These are phyloP conservation scores for Lepidochitona cinerea DNA, from an alignment of 2,888 invertebrate species.

Conservation along the genomic window DNA sequence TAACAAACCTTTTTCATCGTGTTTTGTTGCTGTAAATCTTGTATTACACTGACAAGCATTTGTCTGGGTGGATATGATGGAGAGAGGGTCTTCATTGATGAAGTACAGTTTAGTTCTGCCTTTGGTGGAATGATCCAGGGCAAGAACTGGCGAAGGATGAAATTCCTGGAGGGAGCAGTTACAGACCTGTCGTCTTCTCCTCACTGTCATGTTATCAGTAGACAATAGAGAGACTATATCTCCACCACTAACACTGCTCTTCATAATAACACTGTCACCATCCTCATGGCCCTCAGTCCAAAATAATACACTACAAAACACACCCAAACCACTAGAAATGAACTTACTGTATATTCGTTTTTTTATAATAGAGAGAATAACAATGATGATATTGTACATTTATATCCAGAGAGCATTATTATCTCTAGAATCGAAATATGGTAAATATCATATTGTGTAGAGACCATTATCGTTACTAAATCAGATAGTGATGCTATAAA, in stretches of 20 bases:
- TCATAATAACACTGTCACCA: slow-evolving; percentile 27
- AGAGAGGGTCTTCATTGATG: slow-evolving; percentile 34
- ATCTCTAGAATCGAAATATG: no score
- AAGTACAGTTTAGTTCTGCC: slow-evolving; percentile 47
- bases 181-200: slow-evolving; percentile 70
- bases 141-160: slow-evolving; percentile 78
- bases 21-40: slow-evolving; percentile 17
- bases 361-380: no score
- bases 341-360: no score
- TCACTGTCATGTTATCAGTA: background rate
- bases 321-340: no score
- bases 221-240: slow-evolving; percentile 22
- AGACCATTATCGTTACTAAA: no score
- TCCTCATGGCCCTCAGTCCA: slow-evolving; percentile 48
- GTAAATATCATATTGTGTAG: no score
- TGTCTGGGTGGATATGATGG: slow-evolving; percentile 48
- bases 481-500: no score
- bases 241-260: slow-evolving; percentile 21
- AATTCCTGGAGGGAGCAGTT: slow-evolving; percentile 78
- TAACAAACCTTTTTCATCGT: slow-evolving; percentile 26
- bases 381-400: no score
- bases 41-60: slow-evolving; percentile 47
- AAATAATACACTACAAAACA: slow-evolving; percentile 49
- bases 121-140: slow-evolving; percentile 78
- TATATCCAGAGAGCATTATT: no score